Conservation (phyloP, 1,140 invertebrate species). For the Phymastichus coffea region DNA sequence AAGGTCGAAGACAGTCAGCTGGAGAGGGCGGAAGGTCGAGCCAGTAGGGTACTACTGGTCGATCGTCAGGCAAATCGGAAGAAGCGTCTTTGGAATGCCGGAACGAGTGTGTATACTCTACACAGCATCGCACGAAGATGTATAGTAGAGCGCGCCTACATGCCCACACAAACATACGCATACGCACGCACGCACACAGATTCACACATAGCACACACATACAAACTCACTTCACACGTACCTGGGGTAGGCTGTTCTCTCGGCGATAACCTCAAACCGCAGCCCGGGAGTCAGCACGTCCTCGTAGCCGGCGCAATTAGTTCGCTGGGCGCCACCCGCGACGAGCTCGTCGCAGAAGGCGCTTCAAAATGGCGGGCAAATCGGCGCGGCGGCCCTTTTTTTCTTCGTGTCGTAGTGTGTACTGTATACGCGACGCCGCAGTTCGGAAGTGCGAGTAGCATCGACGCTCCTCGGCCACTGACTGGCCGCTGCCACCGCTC, state of each 20-base stretch:
- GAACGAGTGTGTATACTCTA: too few relatives aligned
- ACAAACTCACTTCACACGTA: too few relatives aligned
- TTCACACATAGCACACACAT: too few relatives aligned
- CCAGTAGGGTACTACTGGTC: too few relatives aligned
- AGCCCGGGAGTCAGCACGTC: neutral
- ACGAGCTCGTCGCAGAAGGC: neutral
- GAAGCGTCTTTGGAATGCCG: too few relatives aligned
- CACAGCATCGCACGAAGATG: neutral
- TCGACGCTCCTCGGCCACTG: slow-evolving; percentile 14
- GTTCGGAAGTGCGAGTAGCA: neutral
- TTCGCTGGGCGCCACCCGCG: neutral
- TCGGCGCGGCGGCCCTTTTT: slow-evolving; percentile 8
- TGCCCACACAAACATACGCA: neutral
- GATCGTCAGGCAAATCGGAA: too few relatives aligned
- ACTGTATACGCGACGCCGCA: neutral
- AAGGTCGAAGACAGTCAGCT: neutral
- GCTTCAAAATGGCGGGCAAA: slow-evolving; percentile 25
- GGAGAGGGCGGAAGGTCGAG: too few relatives aligned
- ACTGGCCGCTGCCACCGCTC: neutral
- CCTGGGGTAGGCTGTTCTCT: neutral
- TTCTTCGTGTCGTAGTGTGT: neutral
- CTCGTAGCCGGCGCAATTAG: neutral
- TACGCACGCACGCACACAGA: neutral
- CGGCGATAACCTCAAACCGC: slow-evolving; percentile 21
- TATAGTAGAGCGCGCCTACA: neutral